Percentiles rank a stretch among this genome's conserved stretches.
Conservation (phyloP, 2,888 invertebrate species). For the Nomada ruficornis region DNA sequence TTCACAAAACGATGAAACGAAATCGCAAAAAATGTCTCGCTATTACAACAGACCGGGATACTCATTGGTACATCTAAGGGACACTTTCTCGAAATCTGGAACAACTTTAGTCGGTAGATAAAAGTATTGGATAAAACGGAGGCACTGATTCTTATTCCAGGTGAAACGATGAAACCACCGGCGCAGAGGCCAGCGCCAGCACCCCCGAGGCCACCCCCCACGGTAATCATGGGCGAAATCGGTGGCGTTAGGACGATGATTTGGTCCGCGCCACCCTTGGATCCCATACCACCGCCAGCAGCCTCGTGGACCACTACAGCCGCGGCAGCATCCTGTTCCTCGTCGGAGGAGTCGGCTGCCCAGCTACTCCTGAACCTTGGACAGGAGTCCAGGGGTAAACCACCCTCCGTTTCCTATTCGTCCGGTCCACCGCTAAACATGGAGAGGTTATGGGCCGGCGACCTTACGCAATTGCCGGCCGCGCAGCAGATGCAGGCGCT, state of each 20-base stretch:
- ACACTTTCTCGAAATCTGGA: too few species aligned
- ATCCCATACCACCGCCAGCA: conserved; percentile 85
- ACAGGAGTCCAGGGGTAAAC: conserved; percentile 87
- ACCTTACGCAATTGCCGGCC: conserved; percentile 92
- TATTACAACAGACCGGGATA: too few species aligned
- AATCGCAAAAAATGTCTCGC: too few species aligned
- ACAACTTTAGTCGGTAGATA: too few species aligned
- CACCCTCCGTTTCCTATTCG: conserved; percentile 79
- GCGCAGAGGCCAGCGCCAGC: conserved; percentile 81
- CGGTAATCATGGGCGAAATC: conserved; percentile 97
- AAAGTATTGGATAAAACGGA: too few species aligned
- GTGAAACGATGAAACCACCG: conserved; percentile 83
- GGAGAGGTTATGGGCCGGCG: conserved; percentile 96
- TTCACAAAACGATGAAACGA: too few species aligned
- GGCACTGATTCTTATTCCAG: conserved; percentile 62
- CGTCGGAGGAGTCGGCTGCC: conserved; percentile 86
- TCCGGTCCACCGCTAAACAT: conserved; percentile 91
- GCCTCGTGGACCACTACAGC: conserved; percentile 86
- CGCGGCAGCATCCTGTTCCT: conserved; percentile 85
- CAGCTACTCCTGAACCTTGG: conserved; percentile 91
- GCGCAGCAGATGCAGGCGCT: conserved; percentile 92
- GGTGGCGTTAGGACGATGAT: conserved; percentile 93
- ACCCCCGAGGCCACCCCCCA: conserved; percentile 89
- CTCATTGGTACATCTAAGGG: too few species aligned
- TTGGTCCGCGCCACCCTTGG: conserved; percentile 87